A percentile compares a stretch with the other conserved stretches of the same genome.
These are phyloP conservation scores for Standfussiana lucernea DNA, from an alignment of 2,888 invertebrate genomes.

Conservation along the genomic window DNA sequence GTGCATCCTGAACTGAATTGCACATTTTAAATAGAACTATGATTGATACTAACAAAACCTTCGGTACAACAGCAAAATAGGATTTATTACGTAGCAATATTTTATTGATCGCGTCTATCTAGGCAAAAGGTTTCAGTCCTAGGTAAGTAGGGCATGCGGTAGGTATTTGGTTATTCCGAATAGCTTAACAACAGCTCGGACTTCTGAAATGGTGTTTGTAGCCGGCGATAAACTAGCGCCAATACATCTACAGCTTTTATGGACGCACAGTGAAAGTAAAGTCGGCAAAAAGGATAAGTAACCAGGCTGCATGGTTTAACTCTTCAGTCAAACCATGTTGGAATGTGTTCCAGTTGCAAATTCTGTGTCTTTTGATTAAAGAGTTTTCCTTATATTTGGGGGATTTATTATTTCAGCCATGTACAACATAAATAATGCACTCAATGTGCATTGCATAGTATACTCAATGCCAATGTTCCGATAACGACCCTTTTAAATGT, in stretches of 20 bases:
- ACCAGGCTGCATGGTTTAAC: background rate
- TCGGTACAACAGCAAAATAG: constrained; percentile 1
- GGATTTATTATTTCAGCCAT: background rate
- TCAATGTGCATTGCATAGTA: too few species aligned
- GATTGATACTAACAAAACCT: constrained; percentile 27
- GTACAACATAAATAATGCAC: background rate
- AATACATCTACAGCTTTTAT: constrained; percentile 10
- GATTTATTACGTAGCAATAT: constrained; percentile 26
- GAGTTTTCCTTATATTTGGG: too few species aligned
- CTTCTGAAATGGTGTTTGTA: constrained; percentile 8
- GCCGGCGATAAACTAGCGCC: background rate
- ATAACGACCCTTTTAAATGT: background rate
- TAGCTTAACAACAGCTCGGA: constrained; percentile 7
- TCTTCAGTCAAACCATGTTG: background rate
- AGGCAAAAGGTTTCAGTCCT: constrained; percentile 21
- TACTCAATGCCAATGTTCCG: background rate
- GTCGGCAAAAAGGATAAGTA: background rate
- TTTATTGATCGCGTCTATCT: constrained; percentile 34
- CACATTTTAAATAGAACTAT: background rate
- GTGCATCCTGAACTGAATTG: constrained; percentile 12
- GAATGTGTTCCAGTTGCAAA: background rate
- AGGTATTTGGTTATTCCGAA: constrained; percentile 20
- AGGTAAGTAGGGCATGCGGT: constrained; percentile 27
- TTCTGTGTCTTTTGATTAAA: too few species aligned
- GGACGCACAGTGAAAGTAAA: background rate